Evolutionary conservation across 2,113 vertebrate species (phyloP).

Genomic region (Mus spicilegus): DNA sequence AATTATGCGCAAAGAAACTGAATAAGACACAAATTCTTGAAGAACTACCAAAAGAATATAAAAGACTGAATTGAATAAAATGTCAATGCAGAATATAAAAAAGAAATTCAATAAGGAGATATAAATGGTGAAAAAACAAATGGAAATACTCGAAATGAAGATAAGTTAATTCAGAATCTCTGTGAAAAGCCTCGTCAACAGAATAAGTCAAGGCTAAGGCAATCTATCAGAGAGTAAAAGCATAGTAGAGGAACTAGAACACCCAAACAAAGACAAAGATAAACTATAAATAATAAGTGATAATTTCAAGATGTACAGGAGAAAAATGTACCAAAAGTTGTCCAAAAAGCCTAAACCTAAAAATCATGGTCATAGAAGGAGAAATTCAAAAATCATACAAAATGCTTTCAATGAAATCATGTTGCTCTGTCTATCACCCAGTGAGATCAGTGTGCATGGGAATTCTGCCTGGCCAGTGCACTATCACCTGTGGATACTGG

Average conservation of each 20-base stretch:
- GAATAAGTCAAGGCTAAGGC: not conserved
- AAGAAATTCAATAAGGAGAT: not conserved
- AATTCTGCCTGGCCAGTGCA: not conserved
- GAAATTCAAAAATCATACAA: not conserved
- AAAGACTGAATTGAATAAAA: not conserved
- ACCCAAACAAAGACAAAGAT: not conserved
- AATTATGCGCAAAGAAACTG: not conserved
- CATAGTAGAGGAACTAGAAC: not conserved
- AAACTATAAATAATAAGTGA: not conserved
- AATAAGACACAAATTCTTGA: not conserved
- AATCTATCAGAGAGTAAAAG: not conserved
- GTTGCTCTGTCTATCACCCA: not conserved
- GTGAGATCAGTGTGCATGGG: not conserved
- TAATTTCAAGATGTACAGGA: not conserved
- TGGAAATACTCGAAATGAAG: not conserved
- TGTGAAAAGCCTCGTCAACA: not conserved
- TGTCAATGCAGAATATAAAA: not conserved
- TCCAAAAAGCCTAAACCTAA: not conserved
- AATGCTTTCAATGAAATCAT: not conserved
- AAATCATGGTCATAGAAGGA: not conserved
- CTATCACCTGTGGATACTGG: not conserved
- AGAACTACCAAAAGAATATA: not conserved
- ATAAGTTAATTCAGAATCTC: not conserved
- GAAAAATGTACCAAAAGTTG: not conserved
- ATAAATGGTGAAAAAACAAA: not conserved